Percentiles rank a stretch among this genome's conserved stretches.
phyloP scores from a whole-genome alignment of 1,140 invertebrate species.

The Araneus ventricosus region DNA sequence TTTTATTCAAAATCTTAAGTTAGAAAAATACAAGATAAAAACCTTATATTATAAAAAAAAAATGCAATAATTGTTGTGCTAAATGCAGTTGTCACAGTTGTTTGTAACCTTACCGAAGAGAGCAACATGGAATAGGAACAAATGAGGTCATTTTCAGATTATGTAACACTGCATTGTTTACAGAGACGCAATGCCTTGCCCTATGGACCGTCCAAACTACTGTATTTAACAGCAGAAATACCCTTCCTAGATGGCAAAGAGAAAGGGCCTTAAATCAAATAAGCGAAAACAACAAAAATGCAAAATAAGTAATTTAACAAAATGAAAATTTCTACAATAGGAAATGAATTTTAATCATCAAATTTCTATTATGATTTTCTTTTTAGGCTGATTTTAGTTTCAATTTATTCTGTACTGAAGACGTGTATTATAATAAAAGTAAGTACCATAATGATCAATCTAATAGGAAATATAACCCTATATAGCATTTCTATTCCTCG shows the following conservation, averaged over 20 bases:
- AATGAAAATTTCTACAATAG: neutral
- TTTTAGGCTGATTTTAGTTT: too few relatives aligned
- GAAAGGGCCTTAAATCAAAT: neutral
- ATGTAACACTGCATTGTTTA: neutral
- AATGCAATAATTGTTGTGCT: neutral
- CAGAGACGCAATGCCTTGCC: neutral
- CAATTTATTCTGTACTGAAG: too few relatives aligned
- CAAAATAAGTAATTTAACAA: neutral
- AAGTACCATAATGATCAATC: too few relatives aligned
- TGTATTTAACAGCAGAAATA: constrained; percentile 40
- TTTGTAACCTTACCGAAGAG: constrained; percentile 1
- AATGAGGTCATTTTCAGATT: neutral
- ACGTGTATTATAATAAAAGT: too few relatives aligned
- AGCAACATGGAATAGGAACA: neutral
- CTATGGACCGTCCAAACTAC: neutral
- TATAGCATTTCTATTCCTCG: too few relatives aligned
- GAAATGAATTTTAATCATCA: too few relatives aligned
- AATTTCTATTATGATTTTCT: too few relatives aligned
- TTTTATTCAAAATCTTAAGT: neutral
- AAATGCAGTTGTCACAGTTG: neutral
- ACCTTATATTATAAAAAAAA: neutral
- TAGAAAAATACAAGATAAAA: neutral
- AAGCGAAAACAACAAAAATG: neutral
- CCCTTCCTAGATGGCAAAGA: constrained; percentile 10
- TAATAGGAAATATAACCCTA: too few relatives aligned